Conservation (phyloP, 2,113 vertebrate species). For the Thamnaconus septentrionalis region DNA sequence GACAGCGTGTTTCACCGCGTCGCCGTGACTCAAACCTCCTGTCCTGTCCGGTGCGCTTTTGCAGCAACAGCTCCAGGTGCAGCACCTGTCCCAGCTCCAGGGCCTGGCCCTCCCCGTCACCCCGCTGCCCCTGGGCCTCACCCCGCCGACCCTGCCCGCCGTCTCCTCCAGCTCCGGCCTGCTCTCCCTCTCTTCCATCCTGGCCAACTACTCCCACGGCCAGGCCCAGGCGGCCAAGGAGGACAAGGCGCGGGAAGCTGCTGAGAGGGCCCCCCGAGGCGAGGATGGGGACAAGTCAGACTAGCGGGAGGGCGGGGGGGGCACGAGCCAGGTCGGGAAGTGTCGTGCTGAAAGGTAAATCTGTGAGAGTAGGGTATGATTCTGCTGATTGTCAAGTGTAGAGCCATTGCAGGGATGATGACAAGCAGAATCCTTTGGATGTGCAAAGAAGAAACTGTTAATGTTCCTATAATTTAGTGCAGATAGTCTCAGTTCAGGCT, state of each 20-base stretch:
- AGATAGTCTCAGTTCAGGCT: constrained; percentile 60
- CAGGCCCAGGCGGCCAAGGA: constrained; percentile 92
- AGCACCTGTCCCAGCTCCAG: constrained; percentile 97
- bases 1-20: too few species aligned
- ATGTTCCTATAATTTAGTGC: constrained; percentile 58
- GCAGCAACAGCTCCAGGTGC: constrained; percentile 98
- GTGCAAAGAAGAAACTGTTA: constrained; percentile 38
- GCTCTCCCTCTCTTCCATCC: constrained; percentile 89
- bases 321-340: constrained; percentile 18
- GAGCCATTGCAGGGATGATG: constrained; percentile 54
- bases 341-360: constrained; percentile 23
- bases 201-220: constrained; percentile 83
- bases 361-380: constrained; percentile 49
- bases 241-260: constrained; percentile 88
- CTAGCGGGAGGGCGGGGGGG: constrained; percentile 62
- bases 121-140: constrained; percentile 90
- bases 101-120: constrained; percentile 92
- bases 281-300: constrained; percentile 95
- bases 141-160: constrained; percentile 84
- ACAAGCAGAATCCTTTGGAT: constrained; percentile 35
- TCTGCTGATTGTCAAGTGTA: constrained; percentile 48
- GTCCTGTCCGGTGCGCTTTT: constrained; percentile 3
- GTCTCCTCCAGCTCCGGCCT: constrained; percentile 90
- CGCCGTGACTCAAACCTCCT: not conserved
- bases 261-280: constrained; percentile 83